Evolutionary conservation across 2,113 vertebrate species (phyloP).

Genomic region (Uropsilus gracilis): DNA sequence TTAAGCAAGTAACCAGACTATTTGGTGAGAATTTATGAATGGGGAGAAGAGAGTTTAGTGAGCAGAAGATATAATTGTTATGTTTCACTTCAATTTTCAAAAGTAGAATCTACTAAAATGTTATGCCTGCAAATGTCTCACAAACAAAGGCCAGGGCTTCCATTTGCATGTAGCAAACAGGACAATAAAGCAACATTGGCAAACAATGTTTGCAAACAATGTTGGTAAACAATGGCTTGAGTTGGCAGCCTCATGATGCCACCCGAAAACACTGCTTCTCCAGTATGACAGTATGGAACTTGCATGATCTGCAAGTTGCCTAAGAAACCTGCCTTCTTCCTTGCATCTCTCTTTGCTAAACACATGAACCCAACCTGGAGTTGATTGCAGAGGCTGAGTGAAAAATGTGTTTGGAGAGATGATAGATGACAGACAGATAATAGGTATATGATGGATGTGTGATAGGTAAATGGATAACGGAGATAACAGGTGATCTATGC

Average conservation of each 20-base stretch:
- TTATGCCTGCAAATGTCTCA: neutral
- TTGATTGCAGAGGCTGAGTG: neutral
- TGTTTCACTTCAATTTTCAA: neutral
- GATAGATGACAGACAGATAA: no score
- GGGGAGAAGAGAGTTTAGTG: neutral
- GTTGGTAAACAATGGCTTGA: neutral
- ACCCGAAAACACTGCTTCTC: neutral
- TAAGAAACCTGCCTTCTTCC: neutral
- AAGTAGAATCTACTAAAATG: neutral
- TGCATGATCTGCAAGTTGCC: neutral
- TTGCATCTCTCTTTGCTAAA: neutral
- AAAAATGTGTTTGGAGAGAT: neutral
- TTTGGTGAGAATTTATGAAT: neutral
- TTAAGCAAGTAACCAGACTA: neutral
- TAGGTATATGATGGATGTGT: no score
- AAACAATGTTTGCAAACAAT: neutral
- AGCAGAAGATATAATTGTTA: neutral
- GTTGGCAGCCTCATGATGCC: neutral
- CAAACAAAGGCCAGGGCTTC: neutral
- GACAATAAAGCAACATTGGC: neutral
- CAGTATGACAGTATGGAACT: neutral
- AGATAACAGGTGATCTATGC: no score
- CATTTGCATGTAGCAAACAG: neutral
- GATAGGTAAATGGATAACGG: no score
- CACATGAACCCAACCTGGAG: neutral